Evolutionary conservation across 2,888 invertebrate species (phyloP).

Genomic region (Watsonalla cultraria): DNA sequence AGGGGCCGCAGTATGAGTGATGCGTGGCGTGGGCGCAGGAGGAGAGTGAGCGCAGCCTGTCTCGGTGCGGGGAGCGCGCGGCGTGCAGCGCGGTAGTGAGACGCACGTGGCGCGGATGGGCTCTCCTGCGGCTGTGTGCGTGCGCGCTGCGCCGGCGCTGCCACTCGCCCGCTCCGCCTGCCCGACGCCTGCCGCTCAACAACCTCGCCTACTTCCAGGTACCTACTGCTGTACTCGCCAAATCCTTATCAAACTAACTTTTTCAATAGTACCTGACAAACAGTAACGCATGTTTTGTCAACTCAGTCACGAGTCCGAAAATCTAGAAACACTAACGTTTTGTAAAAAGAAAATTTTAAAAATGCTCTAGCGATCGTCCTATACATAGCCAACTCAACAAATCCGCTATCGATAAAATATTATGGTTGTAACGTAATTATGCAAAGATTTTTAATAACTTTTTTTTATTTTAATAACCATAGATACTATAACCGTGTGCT

Average conservation of each 20-base stretch:
- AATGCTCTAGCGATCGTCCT: too few species aligned
- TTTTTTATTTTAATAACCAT: too few species aligned
- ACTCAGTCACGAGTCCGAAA: too few species aligned
- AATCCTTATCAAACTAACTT: too few species aligned
- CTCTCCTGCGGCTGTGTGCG: conserved; percentile 80
- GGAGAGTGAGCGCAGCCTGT: conserved; percentile 79
- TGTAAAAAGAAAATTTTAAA: too few species aligned
- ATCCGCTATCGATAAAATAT: too few species aligned
- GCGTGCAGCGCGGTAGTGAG: conserved; percentile 76
- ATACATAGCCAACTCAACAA: too few species aligned
- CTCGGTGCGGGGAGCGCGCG: conserved; percentile 62
- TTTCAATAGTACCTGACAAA: too few species aligned
- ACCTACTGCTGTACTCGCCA: not conserved
- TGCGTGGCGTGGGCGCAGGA: conserved; percentile 50
- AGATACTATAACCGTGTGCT: not conserved
- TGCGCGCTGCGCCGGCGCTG: conserved; percentile 74
- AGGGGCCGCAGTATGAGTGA: not conserved
- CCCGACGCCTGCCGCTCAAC: conserved; percentile 67
- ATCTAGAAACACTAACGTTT: too few species aligned
- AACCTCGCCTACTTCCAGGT: conserved; percentile 82
- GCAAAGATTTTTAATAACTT: too few species aligned
- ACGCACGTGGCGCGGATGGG: conserved; percentile 78
- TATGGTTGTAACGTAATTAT: too few species aligned
- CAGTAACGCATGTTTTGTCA: too few species aligned
- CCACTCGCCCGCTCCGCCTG: conserved; percentile 32